Evolutionary conservation across 2,888 invertebrate genomes (phyloP), one percentile per base, ranked within the genome.

Genomic region (Lathronympha strigana): DNA sequence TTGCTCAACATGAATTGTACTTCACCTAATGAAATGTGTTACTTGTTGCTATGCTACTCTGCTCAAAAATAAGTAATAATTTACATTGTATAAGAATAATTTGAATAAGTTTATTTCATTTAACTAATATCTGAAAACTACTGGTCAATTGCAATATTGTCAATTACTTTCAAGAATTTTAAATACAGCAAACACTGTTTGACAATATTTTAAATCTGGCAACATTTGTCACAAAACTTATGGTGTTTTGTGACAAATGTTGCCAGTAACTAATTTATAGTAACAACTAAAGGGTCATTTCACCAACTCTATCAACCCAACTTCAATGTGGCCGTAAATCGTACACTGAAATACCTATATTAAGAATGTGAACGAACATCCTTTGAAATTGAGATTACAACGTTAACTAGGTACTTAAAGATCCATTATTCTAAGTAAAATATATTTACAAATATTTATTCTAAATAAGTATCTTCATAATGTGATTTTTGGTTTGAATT

Each of bases 401-500:
- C 76, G 75, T 79, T 74, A 64, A 73, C 72, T 77, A 47, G 21
- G 47, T 47, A 60, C 5, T 77, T 76, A 79, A 75, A 75, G 71
- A 73, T 73, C 71, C 66, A 72, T 69, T 67, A 66, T 73, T 58
- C 72, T 79, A 79, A 73, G 15, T 68, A 43, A 49, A 54, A 53
- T 74, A 80, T 55, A 55, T 80, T 73, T 83, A 80, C 75, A 79
- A 75, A 70, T 72, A 76, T 78, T 72, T 70, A 76, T 78, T 83
- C 82, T 79, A 81, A 74, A 72, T 73, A 70, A 77, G 78, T 80
- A 77, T 80, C 73, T 79, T 80, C 77, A 80, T 81, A 79, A 81
- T 86, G 83, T 85, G 86, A 87, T 89, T 88, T 45, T 90, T 90
- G 90, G 90, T 90, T 83, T 87, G 87, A 77, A 83, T 79, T 82